Percentiles rank a stretch among this genome's conserved stretches.
These are phyloP conservation scores for Drosophila mayaguana DNA, from an alignment of 2,888 invertebrate genomes.

Conservation along the genomic window DNA sequence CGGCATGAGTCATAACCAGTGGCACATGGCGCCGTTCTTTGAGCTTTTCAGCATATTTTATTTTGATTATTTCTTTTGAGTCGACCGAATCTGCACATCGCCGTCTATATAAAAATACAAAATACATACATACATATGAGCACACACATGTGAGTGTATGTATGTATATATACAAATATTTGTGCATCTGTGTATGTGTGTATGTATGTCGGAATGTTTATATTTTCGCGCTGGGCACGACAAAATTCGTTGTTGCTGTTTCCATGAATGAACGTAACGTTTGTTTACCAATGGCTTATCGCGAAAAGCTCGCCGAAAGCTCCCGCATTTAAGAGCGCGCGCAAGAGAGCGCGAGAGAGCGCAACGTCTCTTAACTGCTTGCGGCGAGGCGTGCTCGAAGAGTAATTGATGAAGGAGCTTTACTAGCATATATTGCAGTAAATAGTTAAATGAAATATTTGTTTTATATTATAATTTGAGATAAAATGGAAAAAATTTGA, in stretches of 20 bases:
- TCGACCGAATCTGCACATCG: slow-evolving; percentile 26
- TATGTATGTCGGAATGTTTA: slow-evolving; percentile 26
- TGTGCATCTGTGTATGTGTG: slow-evolving; percentile 7
- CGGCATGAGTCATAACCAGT: slow-evolving; percentile 42
- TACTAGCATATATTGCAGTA: neutral
- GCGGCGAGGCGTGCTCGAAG: slow-evolving; percentile 22
- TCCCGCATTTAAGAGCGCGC: slow-evolving; percentile 20
- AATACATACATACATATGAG: neutral
- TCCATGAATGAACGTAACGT: slow-evolving; percentile 82
- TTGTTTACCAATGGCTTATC: slow-evolving; percentile 79
- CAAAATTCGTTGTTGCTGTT: slow-evolving; percentile 61
- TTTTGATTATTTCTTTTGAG: slow-evolving; percentile 47
- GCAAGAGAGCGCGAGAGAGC: slow-evolving; percentile 24
- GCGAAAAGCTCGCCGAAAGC: slow-evolving; percentile 55
- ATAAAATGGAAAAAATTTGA: neutral
- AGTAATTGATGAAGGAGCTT: neutral
- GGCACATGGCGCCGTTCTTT: slow-evolving; percentile 47
- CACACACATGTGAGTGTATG: no score
- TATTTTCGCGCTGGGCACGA: slow-evolving; percentile 27
- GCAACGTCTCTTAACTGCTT: slow-evolving; percentile 15
- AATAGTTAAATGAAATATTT: neutral
- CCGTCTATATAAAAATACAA: slow-evolving; percentile 5
- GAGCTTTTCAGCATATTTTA: slow-evolving; percentile 59
- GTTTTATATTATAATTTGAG: neutral
- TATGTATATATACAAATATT: slow-evolving; percentile 1